phyloP scores from a whole-genome alignment of 92 coral and sea anemone species.

The Galaxea fascicularis region DNA sequence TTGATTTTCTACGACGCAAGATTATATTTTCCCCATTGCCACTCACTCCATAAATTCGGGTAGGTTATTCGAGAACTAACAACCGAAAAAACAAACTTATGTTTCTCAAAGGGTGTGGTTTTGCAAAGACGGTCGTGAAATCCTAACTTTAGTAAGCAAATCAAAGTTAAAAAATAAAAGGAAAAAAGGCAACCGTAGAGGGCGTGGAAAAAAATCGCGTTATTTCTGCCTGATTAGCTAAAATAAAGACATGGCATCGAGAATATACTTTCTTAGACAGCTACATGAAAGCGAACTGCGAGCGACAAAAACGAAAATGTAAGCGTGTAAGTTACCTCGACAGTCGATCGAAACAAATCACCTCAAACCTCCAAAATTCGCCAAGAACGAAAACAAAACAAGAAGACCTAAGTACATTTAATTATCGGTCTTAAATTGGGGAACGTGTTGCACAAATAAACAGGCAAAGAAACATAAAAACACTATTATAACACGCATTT shows the following conservation, averaged over 20 bases:
- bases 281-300: too few relatives aligned
- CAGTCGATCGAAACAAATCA: neutral
- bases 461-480: neutral
- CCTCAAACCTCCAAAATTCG: neutral
- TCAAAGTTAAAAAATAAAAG: neutral
- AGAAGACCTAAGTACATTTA: neutral
- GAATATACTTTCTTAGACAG: neutral
- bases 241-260: neutral
- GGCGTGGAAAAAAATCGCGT: neutral
- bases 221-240: neutral
- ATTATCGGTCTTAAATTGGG: neutral
- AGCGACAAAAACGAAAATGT: neutral
- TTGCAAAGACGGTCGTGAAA: neutral
- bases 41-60: neutral
- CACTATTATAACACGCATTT: too few relatives aligned
- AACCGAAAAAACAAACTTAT: neutral
- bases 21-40: neutral
- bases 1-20: conserved; percentile 9
- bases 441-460: conserved; percentile 2
- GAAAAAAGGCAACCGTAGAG: neutral
- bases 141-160: neutral
- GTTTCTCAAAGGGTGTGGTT: neutral
- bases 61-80: neutral
- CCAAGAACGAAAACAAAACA: neutral
- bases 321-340: neutral